These are phyloP conservation scores for Burhinus oedicnemus DNA, from an alignment of 2,113 vertebrate genomes.

Conservation along the genomic window DNA sequence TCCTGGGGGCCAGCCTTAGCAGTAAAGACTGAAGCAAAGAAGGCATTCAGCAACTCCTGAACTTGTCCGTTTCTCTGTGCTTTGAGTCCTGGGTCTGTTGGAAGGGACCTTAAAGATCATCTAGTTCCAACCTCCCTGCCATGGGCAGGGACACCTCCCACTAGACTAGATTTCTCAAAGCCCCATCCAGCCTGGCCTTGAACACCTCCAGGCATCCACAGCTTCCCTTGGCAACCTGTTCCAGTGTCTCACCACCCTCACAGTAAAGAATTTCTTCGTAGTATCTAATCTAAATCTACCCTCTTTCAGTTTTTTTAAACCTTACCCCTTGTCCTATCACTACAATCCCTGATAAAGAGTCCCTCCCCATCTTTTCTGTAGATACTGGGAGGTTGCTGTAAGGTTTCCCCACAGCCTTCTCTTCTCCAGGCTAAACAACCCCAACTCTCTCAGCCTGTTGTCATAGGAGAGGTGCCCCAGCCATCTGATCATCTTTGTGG, in stretches of 20 bases:
- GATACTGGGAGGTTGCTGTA: not conserved
- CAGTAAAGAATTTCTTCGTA: not conserved
- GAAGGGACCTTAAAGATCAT: not conserved
- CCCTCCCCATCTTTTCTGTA: not conserved
- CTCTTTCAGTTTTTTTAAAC: not conserved
- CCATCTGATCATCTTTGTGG: not conserved
- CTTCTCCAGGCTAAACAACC: not conserved
- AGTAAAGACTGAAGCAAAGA: no score
- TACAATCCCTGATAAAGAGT: not conserved
- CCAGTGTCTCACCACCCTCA: not conserved
- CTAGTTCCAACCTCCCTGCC: not conserved
- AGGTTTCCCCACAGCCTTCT: not conserved
- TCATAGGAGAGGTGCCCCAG: not conserved
- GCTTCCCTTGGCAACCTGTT: not conserved
- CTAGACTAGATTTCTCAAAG: not conserved
- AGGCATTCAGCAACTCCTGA: no score
- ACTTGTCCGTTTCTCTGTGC: not conserved
- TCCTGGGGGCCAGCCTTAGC: no score
- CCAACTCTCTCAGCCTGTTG: not conserved
- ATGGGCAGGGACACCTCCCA: not conserved
- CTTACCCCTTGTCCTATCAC: not conserved
- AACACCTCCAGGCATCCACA: not conserved
- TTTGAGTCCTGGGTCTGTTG: not conserved
- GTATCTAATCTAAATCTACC: not conserved
- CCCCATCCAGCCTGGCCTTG: not conserved